Conservation (phyloP, 2,113 vertebrate genomes). For the Macaca fascicularis region DNA sequence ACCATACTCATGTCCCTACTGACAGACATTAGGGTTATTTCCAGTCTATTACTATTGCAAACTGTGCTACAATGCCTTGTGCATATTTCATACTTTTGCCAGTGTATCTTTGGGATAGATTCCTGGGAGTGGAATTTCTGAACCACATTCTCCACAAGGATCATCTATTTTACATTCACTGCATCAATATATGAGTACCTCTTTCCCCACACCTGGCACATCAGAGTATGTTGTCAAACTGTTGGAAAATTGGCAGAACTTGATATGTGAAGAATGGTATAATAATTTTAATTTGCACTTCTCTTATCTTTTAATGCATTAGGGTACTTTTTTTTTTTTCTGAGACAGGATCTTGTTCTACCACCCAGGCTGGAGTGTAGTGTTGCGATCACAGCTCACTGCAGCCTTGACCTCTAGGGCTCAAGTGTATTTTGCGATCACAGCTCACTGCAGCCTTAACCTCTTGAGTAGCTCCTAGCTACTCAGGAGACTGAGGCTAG, state of each 20-base stretch:
- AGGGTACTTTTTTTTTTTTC: neutral
- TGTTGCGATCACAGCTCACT: too few relatives aligned
- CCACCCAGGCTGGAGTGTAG: too few relatives aligned
- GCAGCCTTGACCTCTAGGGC: too few relatives aligned
- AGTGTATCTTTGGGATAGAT: neutral
- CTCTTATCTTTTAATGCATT: neutral
- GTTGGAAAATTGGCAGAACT: neutral
- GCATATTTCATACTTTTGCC: neutral
- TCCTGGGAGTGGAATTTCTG: neutral
- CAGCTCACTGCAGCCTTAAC: too few relatives aligned
- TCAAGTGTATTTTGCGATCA: too few relatives aligned
- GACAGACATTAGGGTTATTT: neutral
- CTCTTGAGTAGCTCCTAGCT: too few relatives aligned
- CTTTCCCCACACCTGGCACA: neutral
- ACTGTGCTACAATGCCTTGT: neutral
- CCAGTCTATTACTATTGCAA: neutral
- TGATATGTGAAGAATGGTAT: neutral
- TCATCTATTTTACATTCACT: neutral
- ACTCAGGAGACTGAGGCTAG: too few relatives aligned
- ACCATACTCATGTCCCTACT: neutral
- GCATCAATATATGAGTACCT: neutral
- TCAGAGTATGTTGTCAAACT: neutral
- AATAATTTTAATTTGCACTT: neutral
- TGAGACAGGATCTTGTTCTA: too few relatives aligned
- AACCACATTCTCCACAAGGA: neutral